A percentile compares a stretch with the other conserved stretches of the same genome.
Evolutionary conservation across 2,113 vertebrate species (phyloP).

Genomic region (Lates calcarifer): DNA sequence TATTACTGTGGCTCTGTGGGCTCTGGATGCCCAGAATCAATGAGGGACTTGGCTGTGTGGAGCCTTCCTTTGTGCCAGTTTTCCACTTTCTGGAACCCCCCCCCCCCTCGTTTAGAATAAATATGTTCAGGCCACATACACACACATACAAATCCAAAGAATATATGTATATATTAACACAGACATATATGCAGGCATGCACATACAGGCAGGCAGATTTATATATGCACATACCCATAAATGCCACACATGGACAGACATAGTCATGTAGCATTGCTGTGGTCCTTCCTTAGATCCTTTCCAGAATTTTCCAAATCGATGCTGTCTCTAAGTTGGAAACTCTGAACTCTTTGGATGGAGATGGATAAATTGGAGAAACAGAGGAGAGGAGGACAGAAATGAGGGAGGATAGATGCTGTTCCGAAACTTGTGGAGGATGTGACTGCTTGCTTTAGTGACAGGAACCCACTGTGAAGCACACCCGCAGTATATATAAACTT

Average conservation of each 20-base stretch:
- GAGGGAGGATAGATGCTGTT: constrained; percentile 3
- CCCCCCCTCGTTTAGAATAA: constrained; percentile 31
- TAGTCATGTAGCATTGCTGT: not conserved
- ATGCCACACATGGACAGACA: constrained; percentile 1
- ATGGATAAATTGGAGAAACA: constrained; percentile 31
- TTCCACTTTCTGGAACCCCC: constrained; percentile 67
- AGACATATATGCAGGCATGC: not conserved
- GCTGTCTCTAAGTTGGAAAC: constrained; percentile 44
- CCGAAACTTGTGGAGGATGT: not conserved
- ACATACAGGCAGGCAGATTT: not conserved
- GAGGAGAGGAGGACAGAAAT: constrained; percentile 5
- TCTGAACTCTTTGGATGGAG: constrained; percentile 39
- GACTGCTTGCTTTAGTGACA: constrained; percentile 33
- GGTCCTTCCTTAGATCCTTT: constrained; percentile 14
- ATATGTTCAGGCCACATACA: not conserved
- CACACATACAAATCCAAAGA: constrained; percentile 2
- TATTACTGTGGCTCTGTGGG: constrained; percentile 43
- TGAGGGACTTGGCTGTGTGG: constrained; percentile 61
- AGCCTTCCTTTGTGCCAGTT: constrained; percentile 48
- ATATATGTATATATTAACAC: not conserved
- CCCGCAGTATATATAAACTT: not conserved
- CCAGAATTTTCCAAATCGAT: constrained; percentile 26
- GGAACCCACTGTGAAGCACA: constrained; percentile 13
- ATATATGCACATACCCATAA: not conserved
- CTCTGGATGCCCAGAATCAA: constrained; percentile 67